Conservation (phyloP, 1,140 invertebrate genomes). For the Drosophila saltans region DNA sequence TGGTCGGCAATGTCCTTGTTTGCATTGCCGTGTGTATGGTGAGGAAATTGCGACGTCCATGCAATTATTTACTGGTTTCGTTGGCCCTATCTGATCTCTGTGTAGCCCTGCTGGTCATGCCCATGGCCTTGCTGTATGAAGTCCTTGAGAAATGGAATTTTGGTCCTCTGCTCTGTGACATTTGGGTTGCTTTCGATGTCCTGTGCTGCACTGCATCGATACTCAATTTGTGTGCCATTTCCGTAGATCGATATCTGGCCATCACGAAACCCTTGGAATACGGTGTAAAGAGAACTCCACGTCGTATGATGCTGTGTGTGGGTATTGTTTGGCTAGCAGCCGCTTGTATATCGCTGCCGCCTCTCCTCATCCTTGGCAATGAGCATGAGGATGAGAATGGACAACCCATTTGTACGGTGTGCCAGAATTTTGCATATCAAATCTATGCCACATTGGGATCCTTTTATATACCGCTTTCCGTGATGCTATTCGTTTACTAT, state of each 20-base stretch:
- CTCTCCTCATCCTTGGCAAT: constrained; percentile 94
- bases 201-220: constrained; percentile 94
- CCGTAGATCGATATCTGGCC: constrained; percentile 93
- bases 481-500: constrained; percentile 96
- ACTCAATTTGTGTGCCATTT: constrained; percentile 96
- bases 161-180: constrained; percentile 92
- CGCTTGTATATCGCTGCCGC: constrained; percentile 94
- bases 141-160: constrained; percentile 93
- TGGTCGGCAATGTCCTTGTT: constrained; percentile 95
- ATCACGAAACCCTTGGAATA: constrained; percentile 96
- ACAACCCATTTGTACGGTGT: constrained; percentile 91
- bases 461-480: constrained; percentile 94
- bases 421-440: constrained; percentile 94
- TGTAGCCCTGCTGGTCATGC: constrained; percentile 93
- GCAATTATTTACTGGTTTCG: constrained; percentile 95
- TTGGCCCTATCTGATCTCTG: constrained; percentile 95
- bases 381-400: constrained; percentile 87
- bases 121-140: constrained; percentile 92
- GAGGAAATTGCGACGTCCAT: constrained; percentile 91
- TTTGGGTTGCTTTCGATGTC: constrained; percentile 93
- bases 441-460: constrained; percentile 95
- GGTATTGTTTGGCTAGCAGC: constrained; percentile 95
- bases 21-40: constrained; percentile 94
- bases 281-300: constrained; percentile 92
- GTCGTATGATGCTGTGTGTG: constrained; percentile 93